Percentiles rank a stretch among this genome's conserved stretches.
Evolutionary conservation across 1,140 invertebrate genomes (phyloP).

Genomic region (Saxidomus purpurata): DNA sequence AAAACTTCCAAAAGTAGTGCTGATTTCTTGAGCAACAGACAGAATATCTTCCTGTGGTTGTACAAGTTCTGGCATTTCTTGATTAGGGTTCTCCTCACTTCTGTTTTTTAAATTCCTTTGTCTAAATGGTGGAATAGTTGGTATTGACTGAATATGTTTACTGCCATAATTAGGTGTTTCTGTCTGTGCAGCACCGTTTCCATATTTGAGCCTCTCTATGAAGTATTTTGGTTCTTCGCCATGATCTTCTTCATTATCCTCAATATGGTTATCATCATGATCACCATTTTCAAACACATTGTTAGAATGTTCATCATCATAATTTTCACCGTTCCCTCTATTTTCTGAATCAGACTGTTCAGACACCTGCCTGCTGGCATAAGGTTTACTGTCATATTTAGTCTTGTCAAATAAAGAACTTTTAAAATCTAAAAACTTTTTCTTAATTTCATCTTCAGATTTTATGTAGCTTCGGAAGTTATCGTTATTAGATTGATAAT

Average conservation of each 20-base stretch:
- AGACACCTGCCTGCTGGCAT: not conserved
- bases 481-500: not conserved
- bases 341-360: not conserved
- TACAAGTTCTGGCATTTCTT: constrained; percentile 42
- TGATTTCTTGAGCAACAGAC: constrained; percentile 62
- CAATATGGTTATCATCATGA: constrained; percentile 19
- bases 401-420: not conserved
- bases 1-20: constrained; percentile 44
- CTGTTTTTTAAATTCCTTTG: not conserved
- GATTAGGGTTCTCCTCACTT: not conserved
- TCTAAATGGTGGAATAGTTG: constrained; percentile 51
- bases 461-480: not conserved
- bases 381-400: constrained; percentile 18
- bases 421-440: constrained; percentile 19
- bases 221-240: constrained; percentile 63
- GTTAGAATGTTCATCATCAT: not conserved
- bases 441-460: not conserved
- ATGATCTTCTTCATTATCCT: constrained; percentile 41
- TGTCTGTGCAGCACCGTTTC: not conserved
- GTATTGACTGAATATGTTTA: constrained; percentile 27
- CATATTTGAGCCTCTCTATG: constrained; percentile 58
- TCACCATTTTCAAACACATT: not conserved
- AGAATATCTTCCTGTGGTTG: constrained; percentile 51
- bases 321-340: not conserved
- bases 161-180: not conserved